phyloP scores from a whole-genome alignment of 1,140 invertebrate species.

The Anoplophora glabripennis region DNA sequence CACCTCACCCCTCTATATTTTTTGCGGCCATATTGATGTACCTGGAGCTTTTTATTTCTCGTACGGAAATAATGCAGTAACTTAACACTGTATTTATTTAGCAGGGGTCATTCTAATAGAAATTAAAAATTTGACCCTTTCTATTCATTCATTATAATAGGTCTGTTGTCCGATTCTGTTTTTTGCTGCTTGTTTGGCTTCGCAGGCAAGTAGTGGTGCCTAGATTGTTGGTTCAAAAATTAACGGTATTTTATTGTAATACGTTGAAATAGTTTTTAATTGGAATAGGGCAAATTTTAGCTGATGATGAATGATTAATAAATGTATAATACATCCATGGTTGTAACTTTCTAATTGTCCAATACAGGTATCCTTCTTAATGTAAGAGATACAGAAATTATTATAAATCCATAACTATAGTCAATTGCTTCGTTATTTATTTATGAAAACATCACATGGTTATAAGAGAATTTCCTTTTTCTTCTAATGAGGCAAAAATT shows the following conservation, averaged over 20 bases:
- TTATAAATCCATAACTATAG: too few species aligned
- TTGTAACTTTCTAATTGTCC: too few species aligned
- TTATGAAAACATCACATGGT: too few species aligned
- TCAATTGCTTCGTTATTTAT: too few species aligned
- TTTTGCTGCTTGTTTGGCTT: slow-evolving; percentile 3
- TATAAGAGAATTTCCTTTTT: too few species aligned
- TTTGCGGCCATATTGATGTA: slow-evolving; percentile 21
- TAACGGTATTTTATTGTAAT: not conserved
- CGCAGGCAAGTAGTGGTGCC: not conserved
- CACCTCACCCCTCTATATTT: slow-evolving; percentile 11
- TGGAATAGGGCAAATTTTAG: too few species aligned
- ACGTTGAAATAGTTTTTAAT: too few species aligned
- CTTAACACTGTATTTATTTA: slow-evolving; percentile 29
- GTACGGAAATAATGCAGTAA: slow-evolving; percentile 20
- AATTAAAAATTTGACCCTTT: slow-evolving; percentile 19
- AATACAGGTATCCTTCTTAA: too few species aligned
- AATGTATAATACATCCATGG: too few species aligned
- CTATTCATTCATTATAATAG: not conserved
- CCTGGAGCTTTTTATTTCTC: slow-evolving; percentile 21
- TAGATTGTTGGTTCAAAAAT: not conserved
- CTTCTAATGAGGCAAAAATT: too few species aligned
- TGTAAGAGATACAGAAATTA: too few species aligned
- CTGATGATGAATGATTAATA: too few species aligned
- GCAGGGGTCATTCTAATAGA: slow-evolving; percentile 24
- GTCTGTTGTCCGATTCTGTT: slow-evolving; percentile 12